These are phyloP conservation scores for Pygoscelis antarcticus DNA, from an alignment of 2,113 vertebrate genomes.

Conservation along the genomic window DNA sequence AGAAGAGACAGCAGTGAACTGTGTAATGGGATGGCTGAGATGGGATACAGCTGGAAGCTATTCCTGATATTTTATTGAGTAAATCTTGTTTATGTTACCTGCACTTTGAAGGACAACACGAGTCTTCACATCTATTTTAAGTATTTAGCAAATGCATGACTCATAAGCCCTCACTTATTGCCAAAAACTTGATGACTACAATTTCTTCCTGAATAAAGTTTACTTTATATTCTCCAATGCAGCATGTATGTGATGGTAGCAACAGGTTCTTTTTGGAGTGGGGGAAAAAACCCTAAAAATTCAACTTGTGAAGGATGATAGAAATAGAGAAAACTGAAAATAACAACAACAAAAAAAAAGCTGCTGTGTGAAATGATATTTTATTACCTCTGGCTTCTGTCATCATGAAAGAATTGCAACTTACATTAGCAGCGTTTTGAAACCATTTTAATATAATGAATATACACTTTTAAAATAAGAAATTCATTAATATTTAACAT, in stretches of 20 bases:
- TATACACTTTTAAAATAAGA: not conserved
- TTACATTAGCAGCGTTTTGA: not conserved
- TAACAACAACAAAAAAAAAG: not conserved
- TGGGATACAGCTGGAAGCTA: not conserved
- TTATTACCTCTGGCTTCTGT: not conserved
- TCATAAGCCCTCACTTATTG: not conserved
- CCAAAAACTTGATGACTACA: not conserved
- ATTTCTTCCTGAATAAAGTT: not conserved
- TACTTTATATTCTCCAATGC: not conserved
- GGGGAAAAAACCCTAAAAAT: not conserved
- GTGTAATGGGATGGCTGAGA: not conserved
- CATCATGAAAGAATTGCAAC: not conserved
- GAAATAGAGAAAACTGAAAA: not conserved
- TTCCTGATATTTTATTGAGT: not conserved
- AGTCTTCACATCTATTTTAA: not conserved
- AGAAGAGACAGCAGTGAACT: slow-evolving; percentile 1
- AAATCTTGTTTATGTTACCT: not conserved
- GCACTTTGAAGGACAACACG: not conserved
- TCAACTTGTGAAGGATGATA: not conserved
- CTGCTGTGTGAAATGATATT: not conserved
- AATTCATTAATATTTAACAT: not conserved
- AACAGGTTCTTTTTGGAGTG: not conserved
- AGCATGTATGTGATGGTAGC: fast-evolving
- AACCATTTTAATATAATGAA: not conserved
- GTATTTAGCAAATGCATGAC: not conserved